These are phyloP conservation scores for Myopa testacea DNA, from an alignment of 2,888 invertebrate species.

Conservation along the genomic window DNA sequence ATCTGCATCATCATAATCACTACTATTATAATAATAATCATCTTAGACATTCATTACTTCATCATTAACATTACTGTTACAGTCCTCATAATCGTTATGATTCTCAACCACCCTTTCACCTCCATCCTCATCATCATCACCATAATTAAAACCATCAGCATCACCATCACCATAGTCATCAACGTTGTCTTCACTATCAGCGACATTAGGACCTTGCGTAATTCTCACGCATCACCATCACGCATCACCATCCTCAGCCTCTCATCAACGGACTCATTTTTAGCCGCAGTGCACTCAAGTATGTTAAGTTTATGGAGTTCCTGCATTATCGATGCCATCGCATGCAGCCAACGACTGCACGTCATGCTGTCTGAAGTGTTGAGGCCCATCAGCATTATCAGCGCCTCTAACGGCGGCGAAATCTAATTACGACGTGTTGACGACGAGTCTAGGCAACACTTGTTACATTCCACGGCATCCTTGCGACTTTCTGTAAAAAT, in stretches of 20 bases:
- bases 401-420: constrained; percentile 1
- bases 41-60: not conserved
- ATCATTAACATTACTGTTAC: not conserved
- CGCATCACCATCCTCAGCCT: not conserved
- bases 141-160: no score
- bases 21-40: not conserved
- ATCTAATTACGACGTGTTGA: constrained; percentile 25
- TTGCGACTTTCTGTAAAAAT: not conserved
- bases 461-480: constrained; percentile 9
- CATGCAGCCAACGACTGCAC: not conserved
- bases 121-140: not conserved
- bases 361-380: not conserved
- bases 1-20: not conserved
- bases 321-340: constrained; percentile 1
- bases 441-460: not conserved
- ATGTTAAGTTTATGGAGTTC: not conserved
- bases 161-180: no score
- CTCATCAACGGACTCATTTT: constrained; percentile 4
- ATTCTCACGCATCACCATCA: not conserved
- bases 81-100: constrained; percentile 1
- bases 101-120: not conserved
- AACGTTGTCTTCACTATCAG: no score
- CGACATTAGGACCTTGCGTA: no score
- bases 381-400: not conserved
- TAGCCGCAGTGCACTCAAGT: not conserved